Conservation (phyloP, 2,113 vertebrate species). For the Varanus salvator region DNA sequence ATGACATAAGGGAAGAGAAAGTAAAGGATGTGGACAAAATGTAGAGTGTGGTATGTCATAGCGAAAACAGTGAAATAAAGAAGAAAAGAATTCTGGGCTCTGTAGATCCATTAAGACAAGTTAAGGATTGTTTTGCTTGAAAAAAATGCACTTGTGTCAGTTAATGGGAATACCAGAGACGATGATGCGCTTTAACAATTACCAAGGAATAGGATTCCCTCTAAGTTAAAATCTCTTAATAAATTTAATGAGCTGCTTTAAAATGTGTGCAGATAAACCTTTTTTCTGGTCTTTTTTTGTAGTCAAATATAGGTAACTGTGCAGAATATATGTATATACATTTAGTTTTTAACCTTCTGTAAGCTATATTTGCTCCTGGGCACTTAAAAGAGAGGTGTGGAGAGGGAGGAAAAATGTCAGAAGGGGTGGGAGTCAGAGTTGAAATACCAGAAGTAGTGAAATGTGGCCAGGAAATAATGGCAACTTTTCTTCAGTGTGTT, state of each 20-base stretch:
- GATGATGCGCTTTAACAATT: background rate
- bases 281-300: background rate
- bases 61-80: background rate
- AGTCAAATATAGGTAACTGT: background rate
- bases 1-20: too few relatives aligned
- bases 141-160: background rate
- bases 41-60: background rate
- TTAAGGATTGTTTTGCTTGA: background rate
- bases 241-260: background rate
- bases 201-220: background rate
- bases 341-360: background rate
- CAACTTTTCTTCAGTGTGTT: background rate
- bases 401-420: background rate
- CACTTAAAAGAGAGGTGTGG: background rate
- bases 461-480: background rate
- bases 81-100: background rate
- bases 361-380: background rate
- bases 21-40: background rate
- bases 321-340: background rate
- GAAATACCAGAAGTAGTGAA: background rate
- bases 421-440: background rate
- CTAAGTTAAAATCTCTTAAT: background rate
- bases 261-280: background rate
- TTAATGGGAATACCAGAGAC: background rate
- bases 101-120: background rate